Percentiles rank a stretch among this genome's conserved stretches.
Conservation (phyloP, 2,888 invertebrate genomes). For the Drosophila picticornis region DNA sequence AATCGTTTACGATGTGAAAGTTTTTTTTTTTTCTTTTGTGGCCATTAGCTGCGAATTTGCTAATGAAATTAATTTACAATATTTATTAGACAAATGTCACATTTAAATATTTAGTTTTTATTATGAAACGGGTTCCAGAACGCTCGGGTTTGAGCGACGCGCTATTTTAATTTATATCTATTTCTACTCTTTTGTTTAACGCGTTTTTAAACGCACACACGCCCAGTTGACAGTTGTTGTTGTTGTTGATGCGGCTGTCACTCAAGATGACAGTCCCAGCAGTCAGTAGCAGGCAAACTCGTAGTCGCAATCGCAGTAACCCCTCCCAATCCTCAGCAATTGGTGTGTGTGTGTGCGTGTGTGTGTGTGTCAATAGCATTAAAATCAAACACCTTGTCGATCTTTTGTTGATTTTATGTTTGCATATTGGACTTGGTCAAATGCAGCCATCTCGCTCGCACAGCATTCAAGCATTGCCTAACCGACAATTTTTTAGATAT, state of each 20-base stretch:
- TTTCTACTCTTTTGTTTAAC: slow-evolving; percentile 10
- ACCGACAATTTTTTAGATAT: slow-evolving; percentile 8
- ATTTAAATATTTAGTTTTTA: slow-evolving; percentile 29
- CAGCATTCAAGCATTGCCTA: slow-evolving; percentile 16
- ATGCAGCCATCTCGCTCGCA: slow-evolving; percentile 6
- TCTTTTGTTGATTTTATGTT: slow-evolving; percentile 52
- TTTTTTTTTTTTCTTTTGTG: slow-evolving; percentile 12
- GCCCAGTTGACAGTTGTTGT: slow-evolving; percentile 24
- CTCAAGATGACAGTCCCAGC: slow-evolving; percentile 35
- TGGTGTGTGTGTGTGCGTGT: neutral
- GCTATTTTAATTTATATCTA: slow-evolving; percentile 22
- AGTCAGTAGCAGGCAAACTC: slow-evolving; percentile 1
- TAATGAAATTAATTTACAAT: slow-evolving; percentile 69
- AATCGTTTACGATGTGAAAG: slow-evolving; percentile 44
- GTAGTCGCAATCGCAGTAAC: neutral
- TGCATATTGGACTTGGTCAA: slow-evolving; percentile 69
- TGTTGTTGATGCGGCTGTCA: slow-evolving; percentile 33
- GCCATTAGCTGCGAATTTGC: slow-evolving; percentile 48
- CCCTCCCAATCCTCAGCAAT: slow-evolving; percentile 1
- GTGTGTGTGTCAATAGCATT: slow-evolving; percentile 55
- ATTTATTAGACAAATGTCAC: slow-evolving; percentile 44
- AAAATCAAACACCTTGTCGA: slow-evolving; percentile 64
- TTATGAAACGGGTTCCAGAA: slow-evolving; percentile 24
- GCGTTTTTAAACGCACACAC: slow-evolving; percentile 45
- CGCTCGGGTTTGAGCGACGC: slow-evolving; percentile 9